A percentile compares a stretch with the other conserved stretches of the same genome.
Conservation (phyloP, 2,113 vertebrate genomes). For the Puntigrus tetrazona region DNA sequence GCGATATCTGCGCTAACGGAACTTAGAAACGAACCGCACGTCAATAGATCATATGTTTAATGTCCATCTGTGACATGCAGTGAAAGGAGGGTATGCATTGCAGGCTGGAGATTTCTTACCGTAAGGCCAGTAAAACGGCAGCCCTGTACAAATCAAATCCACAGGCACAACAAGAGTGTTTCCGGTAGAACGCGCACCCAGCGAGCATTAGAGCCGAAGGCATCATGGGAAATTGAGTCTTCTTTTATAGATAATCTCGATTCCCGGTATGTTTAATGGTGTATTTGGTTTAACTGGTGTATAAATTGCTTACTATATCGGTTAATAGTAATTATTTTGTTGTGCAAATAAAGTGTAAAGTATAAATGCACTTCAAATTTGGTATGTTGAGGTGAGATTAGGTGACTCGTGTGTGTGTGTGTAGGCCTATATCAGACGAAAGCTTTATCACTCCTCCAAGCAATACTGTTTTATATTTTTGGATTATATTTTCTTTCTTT, state of each 20-base stretch:
- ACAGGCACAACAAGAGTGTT: constrained; percentile 60
- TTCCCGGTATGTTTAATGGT: neutral
- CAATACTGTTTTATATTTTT: neutral
- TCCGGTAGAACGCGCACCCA: constrained; percentile 67
- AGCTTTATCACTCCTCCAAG: neutral
- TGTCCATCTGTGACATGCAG: constrained; percentile 7
- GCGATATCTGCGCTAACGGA: neutral
- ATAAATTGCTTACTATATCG: neutral
- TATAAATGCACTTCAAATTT: too few species aligned
- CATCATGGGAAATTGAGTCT: constrained; percentile 41
- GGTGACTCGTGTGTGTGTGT: too few species aligned
- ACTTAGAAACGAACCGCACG: neutral
- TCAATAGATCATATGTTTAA: constrained; percentile 8
- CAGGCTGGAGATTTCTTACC: constrained; percentile 71
- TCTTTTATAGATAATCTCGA: too few species aligned
- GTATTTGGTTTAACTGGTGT: too few species aligned
- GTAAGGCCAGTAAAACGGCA: constrained; percentile 82
- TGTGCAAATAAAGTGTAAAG: neutral
- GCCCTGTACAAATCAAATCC: constrained; percentile 74
- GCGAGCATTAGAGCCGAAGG: constrained; percentile 45
- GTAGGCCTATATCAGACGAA: neutral
- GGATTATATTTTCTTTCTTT: neutral
- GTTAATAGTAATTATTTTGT: neutral
- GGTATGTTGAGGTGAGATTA: neutral
- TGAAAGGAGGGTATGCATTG: constrained; percentile 39